Conservation (phyloP, 2,113 vertebrate genomes). For the Heterochromis multidens region DNA sequence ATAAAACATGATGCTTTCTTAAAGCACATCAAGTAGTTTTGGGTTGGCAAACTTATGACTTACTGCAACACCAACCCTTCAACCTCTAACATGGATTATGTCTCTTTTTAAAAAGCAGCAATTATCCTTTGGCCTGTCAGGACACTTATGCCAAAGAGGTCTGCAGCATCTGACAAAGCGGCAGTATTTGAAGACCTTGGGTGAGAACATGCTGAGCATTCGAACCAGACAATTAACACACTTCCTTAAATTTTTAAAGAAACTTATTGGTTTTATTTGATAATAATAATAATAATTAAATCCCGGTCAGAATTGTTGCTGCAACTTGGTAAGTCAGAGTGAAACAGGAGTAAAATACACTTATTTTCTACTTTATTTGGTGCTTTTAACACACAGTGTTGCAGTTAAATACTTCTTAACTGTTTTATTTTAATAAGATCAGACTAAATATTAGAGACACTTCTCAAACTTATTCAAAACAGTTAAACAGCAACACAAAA, state of each 20-base stretch:
- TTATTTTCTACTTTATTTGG: not conserved
- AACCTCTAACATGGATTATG: not conserved
- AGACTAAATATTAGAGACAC: no score
- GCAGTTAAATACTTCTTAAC: not conserved
- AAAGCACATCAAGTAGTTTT: not conserved
- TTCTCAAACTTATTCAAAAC: not conserved
- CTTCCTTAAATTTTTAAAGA: not conserved
- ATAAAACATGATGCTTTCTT: not conserved
- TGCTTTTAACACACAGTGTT: not conserved
- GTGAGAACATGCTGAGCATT: not conserved
- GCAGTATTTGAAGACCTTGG: not conserved
- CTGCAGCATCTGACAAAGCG: not conserved
- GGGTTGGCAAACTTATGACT: not conserved
- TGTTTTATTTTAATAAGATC: not conserved
- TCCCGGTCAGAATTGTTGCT: not conserved
- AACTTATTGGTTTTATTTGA: not conserved
- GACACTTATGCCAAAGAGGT: not conserved
- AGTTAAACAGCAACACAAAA: not conserved
- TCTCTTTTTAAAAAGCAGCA: not conserved
- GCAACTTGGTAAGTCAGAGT: not conserved
- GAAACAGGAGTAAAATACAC: not conserved
- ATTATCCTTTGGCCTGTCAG: not conserved
- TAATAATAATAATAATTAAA: not conserved
- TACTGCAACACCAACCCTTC: not conserved
- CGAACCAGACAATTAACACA: not conserved